Conservation (phyloP, 1,140 invertebrate genomes). For the Aphaenogaster ashmeadi region DNA sequence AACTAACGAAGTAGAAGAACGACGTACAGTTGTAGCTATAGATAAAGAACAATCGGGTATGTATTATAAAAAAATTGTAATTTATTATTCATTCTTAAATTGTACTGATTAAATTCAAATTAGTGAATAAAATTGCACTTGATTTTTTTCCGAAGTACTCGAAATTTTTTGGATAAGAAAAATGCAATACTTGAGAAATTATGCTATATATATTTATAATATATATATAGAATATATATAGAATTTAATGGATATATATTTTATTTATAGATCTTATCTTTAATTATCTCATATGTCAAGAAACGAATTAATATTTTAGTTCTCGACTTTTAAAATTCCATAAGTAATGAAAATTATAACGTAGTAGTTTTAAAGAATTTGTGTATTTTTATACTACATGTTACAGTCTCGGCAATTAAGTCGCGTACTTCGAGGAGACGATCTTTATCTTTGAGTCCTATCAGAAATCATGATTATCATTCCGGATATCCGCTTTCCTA, state of each 20-base stretch:
- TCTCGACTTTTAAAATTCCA: neutral
- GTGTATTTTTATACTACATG: neutral
- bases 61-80: neutral
- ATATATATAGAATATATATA: neutral
- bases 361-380: neutral
- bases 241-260: too few relatives aligned
- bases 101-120: neutral
- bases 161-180: neutral
- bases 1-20: slow-evolving; percentile 72
- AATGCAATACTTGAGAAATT: neutral
- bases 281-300: too few relatives aligned
- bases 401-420: slow-evolving; percentile 56
- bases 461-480: neutral
- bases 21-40: slow-evolving; percentile 72
- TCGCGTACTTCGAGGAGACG: slow-evolving; percentile 49
- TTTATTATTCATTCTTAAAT: neutral
- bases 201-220: neutral
- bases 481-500: slow-evolving; percentile 29
- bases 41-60: slow-evolving; percentile 67
- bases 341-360: neutral
- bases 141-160: neutral
- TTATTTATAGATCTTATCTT: too few relatives aligned
- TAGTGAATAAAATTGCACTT: neutral
- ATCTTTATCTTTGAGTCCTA: slow-evolving; percentile 48
- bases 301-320: too few relatives aligned